Base-by-base conservation (phyloP, 1,140 invertebrate genomes). In the Drosophila littoralis region DNA sequence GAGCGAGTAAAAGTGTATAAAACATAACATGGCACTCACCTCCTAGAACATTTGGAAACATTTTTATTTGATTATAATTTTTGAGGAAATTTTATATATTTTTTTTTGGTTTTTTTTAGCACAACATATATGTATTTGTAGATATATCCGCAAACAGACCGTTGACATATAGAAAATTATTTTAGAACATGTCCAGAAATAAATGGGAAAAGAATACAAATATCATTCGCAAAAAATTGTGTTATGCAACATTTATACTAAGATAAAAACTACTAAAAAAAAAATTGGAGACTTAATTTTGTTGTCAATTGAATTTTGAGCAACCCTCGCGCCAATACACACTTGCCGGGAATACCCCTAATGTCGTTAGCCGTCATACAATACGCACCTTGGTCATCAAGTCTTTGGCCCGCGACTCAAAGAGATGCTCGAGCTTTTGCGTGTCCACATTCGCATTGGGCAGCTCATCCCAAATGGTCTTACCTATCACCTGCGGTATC, bases 321-420 rank as follows among this genome's bases (percentile, higher is more conserved):
- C 22, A 28, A 28, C 22, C 22, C 22, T 28, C 22, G 22, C 22
- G 71, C 65, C 40, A 67, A 36, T 13, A 46, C 15, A 17, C 15
- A 28, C 22, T 28, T 15, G 10, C 12, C 32, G 13, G 57, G 57
- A 15, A 59, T 59, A 59, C 42, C 57, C 57, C 57, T 22, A 9
- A 42, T 42, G 17, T 7, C 22, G 22, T 22, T 22, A 22, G 22
- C 2, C 22, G 22, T 22, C 2, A 8, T 35, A 13, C 6, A 33
- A 43, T 51, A 85, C 91, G 28, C 93, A 98, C 97, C 97, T 99
- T 99, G 75, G 95, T 95, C 81, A 98, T 97, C 73, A 98, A 94
- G 94, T 99, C 99, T 94, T 98, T 99, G 65, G 97, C 97, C 80
- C 98, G 95, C 9, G 97, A 98, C 93, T 99, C 99, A 93, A 99